Evolutionary conservation across 2,113 vertebrate species (phyloP).

Genomic region (Tychaedon coryphoeus): DNA sequence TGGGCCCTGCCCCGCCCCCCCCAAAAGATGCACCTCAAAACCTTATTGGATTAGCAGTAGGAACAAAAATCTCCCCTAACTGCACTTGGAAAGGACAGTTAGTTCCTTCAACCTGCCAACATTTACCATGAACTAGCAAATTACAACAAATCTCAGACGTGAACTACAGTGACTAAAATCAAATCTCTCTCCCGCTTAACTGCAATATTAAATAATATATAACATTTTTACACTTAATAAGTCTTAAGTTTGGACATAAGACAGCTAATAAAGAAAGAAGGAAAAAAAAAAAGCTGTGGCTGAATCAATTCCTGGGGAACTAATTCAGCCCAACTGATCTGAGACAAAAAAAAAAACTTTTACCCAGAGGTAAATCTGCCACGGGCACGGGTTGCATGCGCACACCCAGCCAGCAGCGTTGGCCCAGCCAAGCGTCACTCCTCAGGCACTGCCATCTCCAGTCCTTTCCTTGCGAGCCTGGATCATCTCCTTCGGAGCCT

Average conservation of each 20-base stretch:
- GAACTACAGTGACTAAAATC: constrained; percentile 42
- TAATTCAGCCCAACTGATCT: neutral
- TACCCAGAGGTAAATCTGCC: neutral
- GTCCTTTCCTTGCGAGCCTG: constrained; percentile 77
- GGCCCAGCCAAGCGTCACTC: neutral
- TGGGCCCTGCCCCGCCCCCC: neutral
- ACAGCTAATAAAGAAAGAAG: constrained; percentile 17
- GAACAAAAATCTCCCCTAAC: constrained; percentile 25
- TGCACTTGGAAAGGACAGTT: neutral
- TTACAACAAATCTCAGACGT: constrained; percentile 10
- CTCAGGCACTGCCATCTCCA: constrained; percentile 78
- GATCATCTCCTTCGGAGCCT: constrained; percentile 72
- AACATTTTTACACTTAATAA: constrained; percentile 32
- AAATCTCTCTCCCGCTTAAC: constrained; percentile 40
- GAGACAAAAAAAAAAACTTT: neutral
- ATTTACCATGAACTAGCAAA: constrained; percentile 32
- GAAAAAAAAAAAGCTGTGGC: neutral
- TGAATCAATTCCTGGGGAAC: neutral
- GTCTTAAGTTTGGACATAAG: constrained; percentile 35
- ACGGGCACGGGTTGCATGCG: neutral
- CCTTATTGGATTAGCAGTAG: neutral
- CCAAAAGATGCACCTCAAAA: neutral
- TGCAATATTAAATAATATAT: constrained; percentile 53
- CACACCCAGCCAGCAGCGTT: neutral
- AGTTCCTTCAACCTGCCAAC: constrained; percentile 23